These are phyloP conservation scores for Donacobius atricapilla DNA, from an alignment of 2,113 vertebrate species.

Conservation along the genomic window DNA sequence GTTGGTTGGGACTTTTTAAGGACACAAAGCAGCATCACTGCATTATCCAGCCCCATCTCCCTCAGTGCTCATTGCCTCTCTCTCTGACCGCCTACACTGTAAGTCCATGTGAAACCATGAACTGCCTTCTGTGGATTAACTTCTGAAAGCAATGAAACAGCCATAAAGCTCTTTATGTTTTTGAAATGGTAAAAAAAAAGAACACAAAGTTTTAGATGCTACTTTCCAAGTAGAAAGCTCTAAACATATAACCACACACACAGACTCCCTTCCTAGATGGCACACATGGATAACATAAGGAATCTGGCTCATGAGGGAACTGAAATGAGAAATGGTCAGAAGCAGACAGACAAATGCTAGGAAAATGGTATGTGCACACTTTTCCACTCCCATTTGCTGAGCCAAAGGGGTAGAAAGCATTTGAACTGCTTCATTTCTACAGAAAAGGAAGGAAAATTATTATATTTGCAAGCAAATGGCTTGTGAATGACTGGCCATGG, in stretches of 20 bases:
- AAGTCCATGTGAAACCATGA: background rate
- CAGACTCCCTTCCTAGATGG: background rate
- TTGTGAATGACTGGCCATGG: background rate
- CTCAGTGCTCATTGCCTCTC: background rate
- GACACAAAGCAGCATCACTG: background rate
- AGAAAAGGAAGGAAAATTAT: background rate
- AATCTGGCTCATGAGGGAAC: background rate
- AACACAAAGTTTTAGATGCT: background rate
- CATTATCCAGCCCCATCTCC: background rate
- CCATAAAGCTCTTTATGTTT: background rate
- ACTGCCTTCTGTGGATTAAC: background rate
- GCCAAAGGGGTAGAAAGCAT: background rate
- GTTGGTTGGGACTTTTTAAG: background rate
- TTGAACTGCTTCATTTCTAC: background rate
- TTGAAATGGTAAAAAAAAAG: background rate
- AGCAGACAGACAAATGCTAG: background rate
- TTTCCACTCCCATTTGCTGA: background rate
- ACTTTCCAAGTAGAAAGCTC: background rate
- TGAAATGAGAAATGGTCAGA: background rate
- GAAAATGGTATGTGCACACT: background rate
- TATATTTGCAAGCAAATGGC: background rate
- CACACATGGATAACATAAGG: background rate
- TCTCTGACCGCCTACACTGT: fast-evolving
- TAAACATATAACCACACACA: fast-evolving
- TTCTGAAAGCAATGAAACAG: background rate